A percentile compares a stretch with the other conserved stretches of the same genome.
Conservation (phyloP, 1,140 invertebrate species). For the Chionoecetes opilio region DNA sequence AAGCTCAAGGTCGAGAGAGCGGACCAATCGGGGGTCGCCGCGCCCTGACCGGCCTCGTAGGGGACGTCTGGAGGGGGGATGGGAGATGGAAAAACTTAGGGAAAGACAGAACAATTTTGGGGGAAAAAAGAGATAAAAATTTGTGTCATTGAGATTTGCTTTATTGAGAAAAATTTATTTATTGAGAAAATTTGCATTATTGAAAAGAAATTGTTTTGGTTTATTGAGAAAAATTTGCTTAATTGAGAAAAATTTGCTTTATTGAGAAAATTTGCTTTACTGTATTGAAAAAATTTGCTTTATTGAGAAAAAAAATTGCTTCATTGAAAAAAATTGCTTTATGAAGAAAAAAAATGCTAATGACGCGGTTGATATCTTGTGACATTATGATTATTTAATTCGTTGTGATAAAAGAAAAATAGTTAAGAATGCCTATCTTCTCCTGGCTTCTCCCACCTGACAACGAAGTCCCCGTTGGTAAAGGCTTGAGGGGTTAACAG, state of each 20-base stretch:
- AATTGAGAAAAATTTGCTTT: neutral
- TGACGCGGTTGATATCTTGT: too few relatives aligned
- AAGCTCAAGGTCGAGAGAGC: slow-evolving; percentile 68
- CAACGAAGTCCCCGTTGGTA: slow-evolving; percentile 47
- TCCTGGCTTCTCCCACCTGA: slow-evolving; percentile 55
- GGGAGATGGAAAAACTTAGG: neutral
- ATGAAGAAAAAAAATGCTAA: too few relatives aligned
- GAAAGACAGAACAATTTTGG: neutral
- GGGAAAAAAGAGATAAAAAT: neutral
- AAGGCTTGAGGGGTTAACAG: neutral
- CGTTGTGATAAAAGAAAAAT: too few relatives aligned
- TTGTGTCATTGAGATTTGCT: neutral
- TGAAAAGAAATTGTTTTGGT: too few relatives aligned
- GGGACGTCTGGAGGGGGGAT: slow-evolving; percentile 43
- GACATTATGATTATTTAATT: neutral
- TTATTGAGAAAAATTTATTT: neutral
- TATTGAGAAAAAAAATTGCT: neutral
- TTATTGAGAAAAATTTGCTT: neutral
- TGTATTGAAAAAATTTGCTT: neutral
- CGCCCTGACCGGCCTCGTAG: slow-evolving; percentile 57
- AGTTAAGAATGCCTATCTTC: too few relatives aligned
- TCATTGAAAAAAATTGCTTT: neutral
- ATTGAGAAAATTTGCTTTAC: slow-evolving; percentile 2
- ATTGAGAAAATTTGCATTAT: neutral
- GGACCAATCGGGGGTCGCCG: slow-evolving; percentile 68